Conservation (phyloP, 1,140 invertebrate species). For the Harlomillsia oculata region DNA sequence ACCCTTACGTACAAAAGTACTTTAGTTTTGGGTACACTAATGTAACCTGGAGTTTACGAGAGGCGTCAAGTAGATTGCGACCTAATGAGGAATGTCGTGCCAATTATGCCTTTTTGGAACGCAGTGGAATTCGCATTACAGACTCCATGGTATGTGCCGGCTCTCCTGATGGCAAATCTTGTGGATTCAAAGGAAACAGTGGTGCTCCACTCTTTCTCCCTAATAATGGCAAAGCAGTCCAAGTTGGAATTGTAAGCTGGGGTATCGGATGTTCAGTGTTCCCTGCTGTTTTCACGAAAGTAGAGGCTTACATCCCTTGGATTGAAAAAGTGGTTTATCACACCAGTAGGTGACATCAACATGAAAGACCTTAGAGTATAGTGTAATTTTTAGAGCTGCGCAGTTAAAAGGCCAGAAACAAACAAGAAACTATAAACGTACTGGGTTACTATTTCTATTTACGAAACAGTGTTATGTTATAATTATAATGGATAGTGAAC, state of each 20-base stretch:
- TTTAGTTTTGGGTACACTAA: conserved; percentile 27
- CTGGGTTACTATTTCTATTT: too few relatives aligned
- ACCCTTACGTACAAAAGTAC: conserved; percentile 21
- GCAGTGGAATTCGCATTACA: conserved; percentile 20
- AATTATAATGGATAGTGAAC: too few relatives aligned
- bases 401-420: too few relatives aligned
- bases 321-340: conserved; percentile 19
- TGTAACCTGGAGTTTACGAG: conserved; percentile 13
- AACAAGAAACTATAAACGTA: too few relatives aligned
- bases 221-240: conserved; percentile 7
- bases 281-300: conserved; percentile 16
- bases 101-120: conserved; percentile 18
- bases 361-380: too few relatives aligned
- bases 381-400: too few relatives aligned
- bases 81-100: conserved; percentile 10
- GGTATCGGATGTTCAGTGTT: conserved; percentile 13
- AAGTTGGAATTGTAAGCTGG: conserved; percentile 19
- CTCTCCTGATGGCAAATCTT: conserved; percentile 12
- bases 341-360: too few relatives aligned
- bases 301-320: conserved; percentile 17
- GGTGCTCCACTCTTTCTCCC: conserved; percentile 14
- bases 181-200: conserved; percentile 13
- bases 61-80: conserved; percentile 1
- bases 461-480: too few relatives aligned
- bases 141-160: conserved; percentile 21